These are phyloP conservation scores for Drosophila pandora DNA, from an alignment of 1,140 invertebrate genomes.

Conservation along the genomic window DNA sequence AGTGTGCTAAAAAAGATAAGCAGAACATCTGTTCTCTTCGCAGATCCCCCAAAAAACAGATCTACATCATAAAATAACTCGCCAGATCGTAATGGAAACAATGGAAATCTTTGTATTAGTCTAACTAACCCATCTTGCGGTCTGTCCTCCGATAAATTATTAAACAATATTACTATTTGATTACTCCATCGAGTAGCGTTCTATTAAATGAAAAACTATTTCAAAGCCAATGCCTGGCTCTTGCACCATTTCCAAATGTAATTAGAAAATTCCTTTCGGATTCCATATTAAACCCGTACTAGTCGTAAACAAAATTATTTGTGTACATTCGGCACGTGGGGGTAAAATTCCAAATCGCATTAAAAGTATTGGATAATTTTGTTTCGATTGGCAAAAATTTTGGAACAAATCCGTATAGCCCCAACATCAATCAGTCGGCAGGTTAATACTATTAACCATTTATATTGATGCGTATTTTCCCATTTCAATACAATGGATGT, in stretches of 20 bases:
- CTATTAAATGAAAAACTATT: conserved; percentile 10
- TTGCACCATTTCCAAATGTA: conserved; percentile 41
- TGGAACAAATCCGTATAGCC: conserved; percentile 25
- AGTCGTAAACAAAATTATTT: conserved; percentile 36
- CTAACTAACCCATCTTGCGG: not conserved
- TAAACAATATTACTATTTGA: conserved; percentile 27
- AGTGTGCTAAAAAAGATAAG: conserved; percentile 41
- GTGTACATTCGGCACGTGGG: conserved; percentile 37
- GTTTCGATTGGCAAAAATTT: conserved; percentile 35
- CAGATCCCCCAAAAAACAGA: not conserved
- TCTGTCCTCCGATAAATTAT: conserved; percentile 22
- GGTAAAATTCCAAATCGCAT: conserved; percentile 6
- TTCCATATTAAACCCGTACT: conserved; percentile 25
- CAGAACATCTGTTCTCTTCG: conserved; percentile 30
- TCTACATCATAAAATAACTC: conserved; percentile 25
- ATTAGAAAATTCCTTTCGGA: conserved; percentile 55
- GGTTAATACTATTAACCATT: conserved; percentile 39
- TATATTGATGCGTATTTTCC: conserved; percentile 32
- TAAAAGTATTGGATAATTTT: conserved; percentile 12
- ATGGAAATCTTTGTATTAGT: conserved; percentile 27
- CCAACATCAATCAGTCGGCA: conserved; percentile 62
- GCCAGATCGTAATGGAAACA: conserved; percentile 2
- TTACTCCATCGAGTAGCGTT: conserved; percentile 30
- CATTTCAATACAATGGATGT: not conserved
- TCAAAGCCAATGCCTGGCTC: conserved; percentile 42